These are phyloP conservation scores for Microtus richardsoni DNA, from an alignment of 2,113 vertebrate species.

Conservation along the genomic window DNA sequence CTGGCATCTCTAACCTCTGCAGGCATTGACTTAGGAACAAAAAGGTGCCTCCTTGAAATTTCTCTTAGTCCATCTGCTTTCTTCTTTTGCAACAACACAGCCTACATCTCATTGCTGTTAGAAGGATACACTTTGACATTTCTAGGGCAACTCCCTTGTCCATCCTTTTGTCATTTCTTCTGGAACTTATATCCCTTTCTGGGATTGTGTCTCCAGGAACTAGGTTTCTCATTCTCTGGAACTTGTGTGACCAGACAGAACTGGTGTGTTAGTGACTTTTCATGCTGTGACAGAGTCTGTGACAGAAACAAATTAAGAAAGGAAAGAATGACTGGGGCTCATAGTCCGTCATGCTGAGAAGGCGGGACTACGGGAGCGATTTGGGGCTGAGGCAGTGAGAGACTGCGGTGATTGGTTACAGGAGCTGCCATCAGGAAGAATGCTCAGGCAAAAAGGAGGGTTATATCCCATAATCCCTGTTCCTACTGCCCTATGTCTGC, in stretches of 20 bases:
- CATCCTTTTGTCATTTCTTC: not conserved
- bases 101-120: not conserved
- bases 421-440: not conserved
- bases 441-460: not conserved
- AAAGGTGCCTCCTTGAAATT: constrained; percentile 30
- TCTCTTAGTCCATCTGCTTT: not conserved
- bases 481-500: not conserved
- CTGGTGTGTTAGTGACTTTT: not conserved
- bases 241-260: not conserved
- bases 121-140: constrained; percentile 33
- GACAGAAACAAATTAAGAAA: not conserved
- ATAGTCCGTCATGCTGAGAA: not conserved
- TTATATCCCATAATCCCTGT: not conserved
- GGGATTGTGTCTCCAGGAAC: not conserved
- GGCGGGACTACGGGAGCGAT: no score
- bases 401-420: not conserved
- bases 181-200: not conserved
- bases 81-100: not conserved
- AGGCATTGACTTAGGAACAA: not conserved
- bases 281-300: not conserved
- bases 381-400: not conserved
- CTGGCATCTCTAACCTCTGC: not conserved
- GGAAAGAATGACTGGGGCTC: not conserved
- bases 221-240: not conserved
- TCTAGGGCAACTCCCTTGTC: not conserved